phyloP scores from a whole-genome alignment of 2,797 vertebrate species.

The Labeo calbasu region DNA sequence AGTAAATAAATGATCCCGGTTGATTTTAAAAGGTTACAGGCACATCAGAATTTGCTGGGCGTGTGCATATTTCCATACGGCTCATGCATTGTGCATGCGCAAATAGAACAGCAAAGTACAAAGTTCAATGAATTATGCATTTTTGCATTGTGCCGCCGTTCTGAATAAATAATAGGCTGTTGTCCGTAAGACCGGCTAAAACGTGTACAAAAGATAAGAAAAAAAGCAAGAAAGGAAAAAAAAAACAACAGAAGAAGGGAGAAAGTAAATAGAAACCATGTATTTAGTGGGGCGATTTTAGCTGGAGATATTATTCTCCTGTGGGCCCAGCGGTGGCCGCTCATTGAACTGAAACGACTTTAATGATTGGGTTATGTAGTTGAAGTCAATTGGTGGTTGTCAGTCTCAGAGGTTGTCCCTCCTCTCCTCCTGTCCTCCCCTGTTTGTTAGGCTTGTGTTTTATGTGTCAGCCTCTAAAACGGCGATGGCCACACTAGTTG shows the following conservation, averaged over 20 bases:
- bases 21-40: constrained; percentile 71
- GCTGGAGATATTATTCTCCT: constrained; percentile 61
- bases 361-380: constrained; percentile 79
- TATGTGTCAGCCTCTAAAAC: constrained; percentile 66
- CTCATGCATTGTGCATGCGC: constrained; percentile 77
- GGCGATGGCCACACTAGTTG: constrained; percentile 70
- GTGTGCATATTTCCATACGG: constrained; percentile 75
- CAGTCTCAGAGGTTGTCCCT: constrained; percentile 74
- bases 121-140: constrained; percentile 81
- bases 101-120: constrained; percentile 65
- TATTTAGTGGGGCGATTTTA: constrained; percentile 59
- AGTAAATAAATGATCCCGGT: constrained; percentile 72
- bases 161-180: constrained; percentile 81
- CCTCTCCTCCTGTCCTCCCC: constrained; percentile 61
- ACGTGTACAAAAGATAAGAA: constrained; percentile 61
- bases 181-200: constrained; percentile 68
- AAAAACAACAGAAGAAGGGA: constrained; percentile 60
- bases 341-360: constrained; percentile 80
- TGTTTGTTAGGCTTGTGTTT: constrained; percentile 68
- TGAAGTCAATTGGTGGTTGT: constrained; percentile 82
- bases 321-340: constrained; percentile 72
- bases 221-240: constrained; percentile 64
- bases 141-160: constrained; percentile 69
- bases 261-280: constrained; percentile 62
- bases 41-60: constrained; percentile 67